phyloP scores from a whole-genome alignment of 2,113 vertebrate species.

The Spilogale gracilis region DNA sequence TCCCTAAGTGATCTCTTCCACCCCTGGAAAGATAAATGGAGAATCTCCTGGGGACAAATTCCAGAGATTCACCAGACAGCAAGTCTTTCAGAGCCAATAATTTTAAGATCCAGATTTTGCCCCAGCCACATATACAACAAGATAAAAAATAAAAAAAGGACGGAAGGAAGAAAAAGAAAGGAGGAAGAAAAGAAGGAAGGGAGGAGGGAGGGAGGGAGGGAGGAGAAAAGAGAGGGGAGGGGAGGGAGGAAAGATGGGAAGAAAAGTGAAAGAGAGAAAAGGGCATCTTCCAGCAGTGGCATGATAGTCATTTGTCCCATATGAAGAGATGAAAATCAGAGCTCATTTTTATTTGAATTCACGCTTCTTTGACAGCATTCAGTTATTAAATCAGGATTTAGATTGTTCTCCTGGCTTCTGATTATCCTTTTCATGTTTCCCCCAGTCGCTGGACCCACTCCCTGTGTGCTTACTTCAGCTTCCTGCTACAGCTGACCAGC shows the following conservation, averaged over 20 bases:
- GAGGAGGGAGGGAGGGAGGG: neutral
- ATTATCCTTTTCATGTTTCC: neutral
- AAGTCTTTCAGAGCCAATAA: neutral
- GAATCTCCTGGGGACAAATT: neutral
- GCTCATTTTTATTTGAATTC: conserved; percentile 1
- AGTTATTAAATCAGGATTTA: neutral
- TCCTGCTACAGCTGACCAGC: neutral
- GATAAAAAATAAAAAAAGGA: neutral
- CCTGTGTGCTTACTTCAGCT: neutral
- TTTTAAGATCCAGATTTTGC: neutral
- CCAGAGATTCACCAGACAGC: neutral
- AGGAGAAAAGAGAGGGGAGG: no score
- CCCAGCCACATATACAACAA: neutral
- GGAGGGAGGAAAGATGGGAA: neutral
- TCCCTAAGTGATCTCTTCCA: neutral
- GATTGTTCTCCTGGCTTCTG: neutral
- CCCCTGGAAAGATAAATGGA: neutral
- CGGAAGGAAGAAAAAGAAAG: neutral
- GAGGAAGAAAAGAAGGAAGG: neutral
- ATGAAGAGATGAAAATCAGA: conserved; percentile 41
- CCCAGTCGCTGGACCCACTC: fast-evolving
- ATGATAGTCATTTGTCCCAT: neutral
- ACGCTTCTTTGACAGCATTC: neutral
- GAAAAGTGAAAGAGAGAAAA: neutral
- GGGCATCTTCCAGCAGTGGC: neutral